Conservation (phyloP, 2,113 vertebrate genomes). For the Gopherus evgoodei region DNA sequence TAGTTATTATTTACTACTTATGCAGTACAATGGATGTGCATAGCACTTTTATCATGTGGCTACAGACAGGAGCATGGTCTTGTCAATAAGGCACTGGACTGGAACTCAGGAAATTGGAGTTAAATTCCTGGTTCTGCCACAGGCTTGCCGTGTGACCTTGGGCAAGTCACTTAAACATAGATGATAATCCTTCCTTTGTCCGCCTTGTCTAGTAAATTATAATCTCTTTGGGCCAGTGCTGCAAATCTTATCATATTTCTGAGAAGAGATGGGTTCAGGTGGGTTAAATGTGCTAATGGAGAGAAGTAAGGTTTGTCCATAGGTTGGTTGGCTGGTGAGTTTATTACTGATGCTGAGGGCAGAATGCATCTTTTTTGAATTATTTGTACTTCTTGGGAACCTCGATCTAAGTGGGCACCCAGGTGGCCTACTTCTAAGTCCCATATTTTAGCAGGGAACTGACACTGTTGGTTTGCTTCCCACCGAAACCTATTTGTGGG, state of each 20-base stretch:
- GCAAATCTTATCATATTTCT: not conserved
- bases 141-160: fast-evolving
- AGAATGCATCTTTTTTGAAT: too few species aligned
- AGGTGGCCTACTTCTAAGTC: too few species aligned
- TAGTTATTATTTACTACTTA: conserved; percentile 19
- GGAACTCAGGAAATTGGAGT: not conserved
- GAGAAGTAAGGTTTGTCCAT: not conserved
- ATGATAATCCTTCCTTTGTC: not conserved
- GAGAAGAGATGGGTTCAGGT: not conserved
- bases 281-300: not conserved
- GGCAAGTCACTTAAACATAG: not conserved
- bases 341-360: not conserved
- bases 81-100: not conserved
- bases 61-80: not conserved
- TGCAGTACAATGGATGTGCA: not conserved
- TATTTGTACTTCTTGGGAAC: too few species aligned
- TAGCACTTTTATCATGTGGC: not conserved
- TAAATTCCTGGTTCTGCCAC: not conserved
- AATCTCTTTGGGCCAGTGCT: not conserved
- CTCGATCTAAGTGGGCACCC: too few species aligned
- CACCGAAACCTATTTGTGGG: too few species aligned
- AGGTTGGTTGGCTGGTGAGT: not conserved
- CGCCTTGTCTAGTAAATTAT: not conserved
- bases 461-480: too few species aligned
- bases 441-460: too few species aligned